A percentile compares a stretch with the other conserved stretches of the same genome.
Evolutionary conservation across 2,888 invertebrate species (phyloP).

Genomic region (Aspidiotus rigidus): DNA sequence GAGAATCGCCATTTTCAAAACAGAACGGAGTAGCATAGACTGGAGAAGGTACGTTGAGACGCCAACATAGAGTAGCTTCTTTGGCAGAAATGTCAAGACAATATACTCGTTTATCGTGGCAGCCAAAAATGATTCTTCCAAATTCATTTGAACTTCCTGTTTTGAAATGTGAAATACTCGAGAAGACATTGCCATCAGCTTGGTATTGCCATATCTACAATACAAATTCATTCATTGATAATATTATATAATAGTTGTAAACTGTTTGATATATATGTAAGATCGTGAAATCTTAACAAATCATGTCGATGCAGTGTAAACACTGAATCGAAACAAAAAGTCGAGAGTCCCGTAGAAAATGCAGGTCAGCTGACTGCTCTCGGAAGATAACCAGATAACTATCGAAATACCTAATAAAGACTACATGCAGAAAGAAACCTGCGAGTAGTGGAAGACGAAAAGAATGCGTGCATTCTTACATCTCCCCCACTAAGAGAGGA

Average conservation of each 20-base stretch:
- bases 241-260: no score
- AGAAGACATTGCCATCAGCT: constrained; percentile 60
- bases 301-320: no score
- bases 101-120: constrained; percentile 61
- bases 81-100: constrained; percentile 46
- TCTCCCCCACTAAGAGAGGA: no score
- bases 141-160: constrained; percentile 43
- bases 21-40: constrained; percentile 59
- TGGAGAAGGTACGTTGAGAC: constrained; percentile 49
- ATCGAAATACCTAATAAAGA: no score
- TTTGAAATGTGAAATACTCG: constrained; percentile 50
- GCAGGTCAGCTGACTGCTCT: no score
- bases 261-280: no score
- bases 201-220: constrained; percentile 53
- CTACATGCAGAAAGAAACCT: no score
- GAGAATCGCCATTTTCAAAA: constrained; percentile 40
- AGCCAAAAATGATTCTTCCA: constrained; percentile 54
- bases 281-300: no score
- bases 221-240: neutral
- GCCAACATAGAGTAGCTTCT: constrained; percentile 47
- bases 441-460: neutral
- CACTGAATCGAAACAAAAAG: no score
- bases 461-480: no score
- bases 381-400: no score
- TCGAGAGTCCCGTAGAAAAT: no score